Evolutionary conservation across 2,888 invertebrate genomes (phyloP), one percentile per base, ranked within the genome.

Genomic region (Alcis repandata): DNA sequence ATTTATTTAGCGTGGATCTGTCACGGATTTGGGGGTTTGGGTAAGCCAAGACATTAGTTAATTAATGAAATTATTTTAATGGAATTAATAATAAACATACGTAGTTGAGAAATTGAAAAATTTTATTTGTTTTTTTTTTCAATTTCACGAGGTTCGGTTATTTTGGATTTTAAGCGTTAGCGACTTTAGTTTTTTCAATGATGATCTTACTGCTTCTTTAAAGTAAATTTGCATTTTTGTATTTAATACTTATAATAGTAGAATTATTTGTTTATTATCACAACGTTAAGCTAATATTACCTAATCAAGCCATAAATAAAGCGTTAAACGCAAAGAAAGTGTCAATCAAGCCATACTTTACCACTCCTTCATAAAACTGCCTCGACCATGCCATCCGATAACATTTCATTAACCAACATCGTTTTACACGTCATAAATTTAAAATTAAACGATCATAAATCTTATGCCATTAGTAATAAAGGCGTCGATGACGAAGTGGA

Each of bases 1-100:
- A 87, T 90, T 91, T 89, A 88, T 87, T 83, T 80, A 78, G 72
- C 75, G 70, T 71, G 71, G 72, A 79, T 80, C 78, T 79, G 80
- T 83, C 79, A 78, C 74, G 72, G 63, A 40, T 56, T 59, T 48
- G 38, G 54, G 22, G 41, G 45, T 53, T 11, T 51, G 13, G 8
- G 22, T 15, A 33, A 10, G 13, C 19, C 10, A 11, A 11, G 4
- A 7, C 2, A 46, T 27, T 46, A 43, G 11, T 19, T 22, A 22
- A n/a, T 20, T 13, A 22, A 41, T 52, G 27, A 27, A 27, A 6
- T 27, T 27, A 4, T 27, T 2, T 4, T 27, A 27, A 27, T 27
- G 6, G 27, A 27, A 27, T 27, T 27, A 27, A 27, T 27, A 27
- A 6, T 27, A 27, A 27, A 27, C 27, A 6, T 27, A 27, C 27